Conservation (phyloP, 2,797 vertebrate species). For the Hafferia zeledoni region DNA sequence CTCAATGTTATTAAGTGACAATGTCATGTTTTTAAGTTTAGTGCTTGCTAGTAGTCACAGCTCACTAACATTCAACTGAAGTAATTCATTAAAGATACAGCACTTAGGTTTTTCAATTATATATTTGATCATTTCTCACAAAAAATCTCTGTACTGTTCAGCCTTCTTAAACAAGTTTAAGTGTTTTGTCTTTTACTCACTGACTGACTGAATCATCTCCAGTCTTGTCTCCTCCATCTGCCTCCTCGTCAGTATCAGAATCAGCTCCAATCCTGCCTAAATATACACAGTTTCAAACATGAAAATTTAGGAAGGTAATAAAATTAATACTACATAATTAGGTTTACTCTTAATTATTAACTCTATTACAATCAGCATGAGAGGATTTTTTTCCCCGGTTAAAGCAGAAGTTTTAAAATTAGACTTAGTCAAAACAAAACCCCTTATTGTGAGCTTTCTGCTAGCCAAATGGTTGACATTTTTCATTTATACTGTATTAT, state of each 20-base stretch:
- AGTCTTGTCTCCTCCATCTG: conserved; percentile 68
- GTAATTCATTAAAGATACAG: neutral
- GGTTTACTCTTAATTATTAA: neutral
- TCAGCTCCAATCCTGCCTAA: conserved; percentile 85
- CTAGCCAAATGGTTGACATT: neutral
- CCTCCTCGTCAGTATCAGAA: conserved; percentile 79
- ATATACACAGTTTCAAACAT: conserved; percentile 63
- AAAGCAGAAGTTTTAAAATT: neutral
- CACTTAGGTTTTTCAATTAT: accelerated
- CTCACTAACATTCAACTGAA: neutral
- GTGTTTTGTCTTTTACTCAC: conserved; percentile 81
- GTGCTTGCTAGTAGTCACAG: neutral
- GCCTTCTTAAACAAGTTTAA: neutral
- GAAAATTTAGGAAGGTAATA: conserved; percentile 17
- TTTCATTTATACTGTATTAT: neutral
- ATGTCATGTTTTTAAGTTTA: neutral
- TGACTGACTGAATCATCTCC: conserved; percentile 82
- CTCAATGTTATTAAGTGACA: neutral
- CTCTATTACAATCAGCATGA: neutral
- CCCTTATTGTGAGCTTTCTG: neutral
- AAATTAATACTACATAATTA: neutral
- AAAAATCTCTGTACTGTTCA: neutral
- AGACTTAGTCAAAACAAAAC: neutral
- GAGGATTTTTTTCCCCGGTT: neutral
- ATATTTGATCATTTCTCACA: neutral